Conservation (phyloP, 2,888 invertebrate species). For the Rotaria magnacalcarata region DNA sequence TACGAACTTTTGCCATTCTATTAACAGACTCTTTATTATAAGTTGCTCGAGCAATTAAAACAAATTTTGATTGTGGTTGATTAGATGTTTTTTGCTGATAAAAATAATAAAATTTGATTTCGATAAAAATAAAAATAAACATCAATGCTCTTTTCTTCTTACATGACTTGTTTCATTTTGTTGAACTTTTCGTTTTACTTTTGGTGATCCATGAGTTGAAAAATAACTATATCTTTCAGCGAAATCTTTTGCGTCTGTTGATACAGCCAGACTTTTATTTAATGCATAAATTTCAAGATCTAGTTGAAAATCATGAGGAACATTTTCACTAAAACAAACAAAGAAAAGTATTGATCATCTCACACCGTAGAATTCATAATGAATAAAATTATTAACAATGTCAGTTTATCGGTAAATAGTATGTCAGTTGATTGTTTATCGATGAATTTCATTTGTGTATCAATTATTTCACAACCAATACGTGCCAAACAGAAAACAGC, state of each 20-base stretch:
- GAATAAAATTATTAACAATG: background rate
- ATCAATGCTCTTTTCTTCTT: background rate
- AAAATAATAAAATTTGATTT: background rate
- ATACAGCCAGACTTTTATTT: constrained; percentile 25
- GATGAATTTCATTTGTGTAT: constrained; percentile 20
- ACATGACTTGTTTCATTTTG: background rate
- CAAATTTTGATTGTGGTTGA: constrained; percentile 19
- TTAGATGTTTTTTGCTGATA: background rate
- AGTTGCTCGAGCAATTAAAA: background rate
- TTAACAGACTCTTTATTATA: background rate
- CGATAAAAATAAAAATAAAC: too few species aligned
- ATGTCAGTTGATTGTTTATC: background rate
- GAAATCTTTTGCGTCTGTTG: background rate
- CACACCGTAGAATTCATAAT: background rate
- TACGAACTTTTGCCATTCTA: background rate
- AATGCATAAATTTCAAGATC: constrained; percentile 1
- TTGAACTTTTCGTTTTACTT: background rate
- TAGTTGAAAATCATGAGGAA: constrained; percentile 28
- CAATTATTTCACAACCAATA: background rate
- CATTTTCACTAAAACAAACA: background rate
- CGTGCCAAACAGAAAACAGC: constrained; percentile 31
- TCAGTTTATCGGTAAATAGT: background rate
- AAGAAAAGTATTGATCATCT: too few species aligned
- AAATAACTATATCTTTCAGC: constrained; percentile 29
- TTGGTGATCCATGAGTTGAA: background rate